Conservation (phyloP, 1,140 invertebrate genomes). For the Drosophila saltans region DNA sequence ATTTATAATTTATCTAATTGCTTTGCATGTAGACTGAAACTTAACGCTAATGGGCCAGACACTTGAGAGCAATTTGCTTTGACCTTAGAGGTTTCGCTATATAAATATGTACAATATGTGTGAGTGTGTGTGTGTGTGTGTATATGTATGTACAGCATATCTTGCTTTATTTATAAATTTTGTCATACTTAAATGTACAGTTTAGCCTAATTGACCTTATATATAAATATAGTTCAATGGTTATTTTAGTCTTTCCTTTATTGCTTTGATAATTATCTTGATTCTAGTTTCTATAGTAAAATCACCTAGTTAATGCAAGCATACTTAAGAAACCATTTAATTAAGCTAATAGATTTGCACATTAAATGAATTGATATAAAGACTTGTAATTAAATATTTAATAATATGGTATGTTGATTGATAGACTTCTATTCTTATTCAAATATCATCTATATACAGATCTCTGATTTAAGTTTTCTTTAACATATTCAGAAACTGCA, state of each 20-base stretch:
- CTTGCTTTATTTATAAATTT: slow-evolving; percentile 10
- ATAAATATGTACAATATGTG: background rate
- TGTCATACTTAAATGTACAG: background rate
- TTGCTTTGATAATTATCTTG: background rate
- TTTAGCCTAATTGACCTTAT: background rate
- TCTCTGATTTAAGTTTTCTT: background rate
- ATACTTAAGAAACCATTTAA: too few relatives aligned
- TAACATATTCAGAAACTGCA: background rate
- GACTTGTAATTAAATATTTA: too few relatives aligned
- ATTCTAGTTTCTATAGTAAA: background rate
- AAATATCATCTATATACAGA: too few relatives aligned
- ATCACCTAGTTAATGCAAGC: too few relatives aligned
- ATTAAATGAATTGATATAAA: too few relatives aligned
- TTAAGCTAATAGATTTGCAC: too few relatives aligned
- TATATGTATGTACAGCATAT: background rate
- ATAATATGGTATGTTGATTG: too few relatives aligned
- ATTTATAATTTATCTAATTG: slow-evolving; percentile 17
- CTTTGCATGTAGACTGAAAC: slow-evolving; percentile 7
- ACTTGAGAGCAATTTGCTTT: slow-evolving; percentile 21
- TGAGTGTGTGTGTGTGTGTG: background rate
- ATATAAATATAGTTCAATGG: background rate
- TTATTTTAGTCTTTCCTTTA: background rate
- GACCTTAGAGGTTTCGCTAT: slow-evolving; percentile 4
- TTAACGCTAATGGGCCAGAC: slow-evolving; percentile 7
- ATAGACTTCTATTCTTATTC: too few relatives aligned